These are phyloP conservation scores for Urechis unicinctus DNA, from an alignment of 2,888 invertebrate genomes.

Conservation along the genomic window DNA sequence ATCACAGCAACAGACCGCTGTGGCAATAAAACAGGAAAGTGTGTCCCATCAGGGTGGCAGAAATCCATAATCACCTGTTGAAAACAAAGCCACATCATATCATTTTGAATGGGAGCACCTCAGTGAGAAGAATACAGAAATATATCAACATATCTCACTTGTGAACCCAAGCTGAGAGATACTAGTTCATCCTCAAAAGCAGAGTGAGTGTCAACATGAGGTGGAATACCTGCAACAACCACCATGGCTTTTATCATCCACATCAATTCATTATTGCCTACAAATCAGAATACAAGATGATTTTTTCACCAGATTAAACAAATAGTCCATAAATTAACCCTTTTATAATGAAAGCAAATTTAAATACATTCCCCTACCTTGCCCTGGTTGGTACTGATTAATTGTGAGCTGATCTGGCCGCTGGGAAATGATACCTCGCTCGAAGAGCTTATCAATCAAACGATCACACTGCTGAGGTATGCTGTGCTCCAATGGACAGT, in stretches of 20 bases:
- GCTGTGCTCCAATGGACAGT: constrained; percentile 58
- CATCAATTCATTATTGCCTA: not conserved
- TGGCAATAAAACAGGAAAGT: constrained; percentile 62
- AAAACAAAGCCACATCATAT: not conserved
- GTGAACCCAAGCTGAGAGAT: constrained; percentile 76
- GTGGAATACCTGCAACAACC: constrained; percentile 72
- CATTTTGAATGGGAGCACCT: not conserved
- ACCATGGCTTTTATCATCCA: no score
- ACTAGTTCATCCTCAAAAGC: constrained; percentile 84
- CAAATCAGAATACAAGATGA: not conserved
- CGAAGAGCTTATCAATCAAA: constrained; percentile 60
- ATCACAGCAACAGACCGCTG: constrained; percentile 71
- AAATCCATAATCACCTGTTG: constrained; percentile 74
- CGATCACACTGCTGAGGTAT: constrained; percentile 68
- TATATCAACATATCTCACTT: constrained; percentile 57
- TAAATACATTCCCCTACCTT: constrained; percentile 34
- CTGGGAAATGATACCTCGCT: constrained; percentile 41
- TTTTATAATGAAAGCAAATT: not conserved
- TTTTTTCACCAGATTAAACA: not conserved
- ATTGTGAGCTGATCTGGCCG: constrained; percentile 51
- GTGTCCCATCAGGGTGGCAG: constrained; percentile 59
- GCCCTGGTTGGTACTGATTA: constrained; percentile 53
- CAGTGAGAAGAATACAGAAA: not conserved
- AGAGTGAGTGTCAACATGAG: constrained; percentile 91
- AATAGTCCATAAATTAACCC: not conserved